These are phyloP conservation scores for Neoniphon sammara DNA, from an alignment of 2,797 vertebrate species.

Conservation along the genomic window DNA sequence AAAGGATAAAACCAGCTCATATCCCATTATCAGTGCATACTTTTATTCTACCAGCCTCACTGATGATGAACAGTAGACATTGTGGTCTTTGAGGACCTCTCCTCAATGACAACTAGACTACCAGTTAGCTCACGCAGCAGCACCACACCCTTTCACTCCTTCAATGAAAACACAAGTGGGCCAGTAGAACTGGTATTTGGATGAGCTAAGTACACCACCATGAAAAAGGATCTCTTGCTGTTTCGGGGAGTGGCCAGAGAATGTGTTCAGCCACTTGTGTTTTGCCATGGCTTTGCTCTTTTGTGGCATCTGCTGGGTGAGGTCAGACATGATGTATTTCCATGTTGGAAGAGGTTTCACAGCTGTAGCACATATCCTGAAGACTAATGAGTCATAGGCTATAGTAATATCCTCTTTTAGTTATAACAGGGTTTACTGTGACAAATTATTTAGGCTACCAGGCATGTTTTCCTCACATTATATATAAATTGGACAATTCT, in stretches of 20 bases:
- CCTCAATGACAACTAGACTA: slow-evolving; percentile 32
- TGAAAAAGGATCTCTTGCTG: slow-evolving; percentile 69
- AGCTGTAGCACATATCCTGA: slow-evolving; percentile 55
- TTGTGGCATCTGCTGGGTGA: slow-evolving; percentile 42
- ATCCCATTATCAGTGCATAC: neutral
- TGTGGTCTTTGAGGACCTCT: slow-evolving; percentile 49
- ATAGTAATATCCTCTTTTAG: slow-evolving; percentile 24
- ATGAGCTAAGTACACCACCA: slow-evolving; percentile 53
- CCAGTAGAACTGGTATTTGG: slow-evolving; percentile 74
- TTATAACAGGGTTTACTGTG: slow-evolving; percentile 25
- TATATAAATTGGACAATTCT: neutral
- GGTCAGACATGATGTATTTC: slow-evolving; percentile 63
- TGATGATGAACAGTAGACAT: slow-evolving; percentile 26
- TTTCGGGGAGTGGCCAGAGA: slow-evolving; percentile 67
- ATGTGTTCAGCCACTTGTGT: slow-evolving; percentile 49
- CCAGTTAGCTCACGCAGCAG: slow-evolving; percentile 43
- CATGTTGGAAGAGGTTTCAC: slow-evolving; percentile 55
- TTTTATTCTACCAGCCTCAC: slow-evolving; percentile 1
- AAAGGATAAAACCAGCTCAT: slow-evolving; percentile 16
- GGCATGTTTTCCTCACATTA: neutral
- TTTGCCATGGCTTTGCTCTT: slow-evolving; percentile 10
- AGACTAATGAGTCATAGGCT: slow-evolving; percentile 65
- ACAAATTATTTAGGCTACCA: neutral
- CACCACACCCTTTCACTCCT: slow-evolving; percentile 61
- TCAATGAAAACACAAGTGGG: slow-evolving; percentile 49